phyloP scores from a whole-genome alignment of 2,113 vertebrate species.

The Vulpes ferrilata region DNA sequence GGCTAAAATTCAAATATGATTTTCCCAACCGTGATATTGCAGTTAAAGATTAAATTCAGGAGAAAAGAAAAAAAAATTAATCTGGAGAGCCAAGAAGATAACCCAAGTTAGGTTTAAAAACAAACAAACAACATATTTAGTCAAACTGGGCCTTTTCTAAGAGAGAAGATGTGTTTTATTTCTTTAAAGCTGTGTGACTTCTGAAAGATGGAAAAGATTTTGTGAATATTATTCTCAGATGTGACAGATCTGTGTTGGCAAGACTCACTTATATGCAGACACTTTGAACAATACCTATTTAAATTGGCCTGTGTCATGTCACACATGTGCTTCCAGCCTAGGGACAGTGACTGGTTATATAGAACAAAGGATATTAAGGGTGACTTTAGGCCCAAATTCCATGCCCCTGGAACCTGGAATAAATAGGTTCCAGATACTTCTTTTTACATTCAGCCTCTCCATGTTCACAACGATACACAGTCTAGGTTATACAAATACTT shows the following conservation, averaged over 20 bases:
- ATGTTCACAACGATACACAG: not conserved
- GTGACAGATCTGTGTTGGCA: constrained; percentile 27
- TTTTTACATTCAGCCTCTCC: constrained; percentile 51
- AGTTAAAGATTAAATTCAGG: constrained; percentile 63
- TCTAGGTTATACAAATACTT: not conserved
- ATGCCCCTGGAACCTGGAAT: constrained; percentile 60
- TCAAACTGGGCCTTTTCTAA: constrained; percentile 51
- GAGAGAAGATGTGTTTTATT: constrained; percentile 33
- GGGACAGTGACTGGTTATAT: constrained; percentile 33
- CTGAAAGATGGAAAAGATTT: constrained; percentile 76
- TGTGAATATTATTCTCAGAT: constrained; percentile 76
- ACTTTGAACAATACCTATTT: constrained; percentile 54
- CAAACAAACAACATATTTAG: constrained; percentile 43
- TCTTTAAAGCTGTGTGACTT: constrained; percentile 47
- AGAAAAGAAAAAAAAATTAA: not conserved
- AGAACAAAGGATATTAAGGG: constrained; percentile 48
- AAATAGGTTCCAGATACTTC: constrained; percentile 75
- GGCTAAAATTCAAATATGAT: constrained; percentile 38
- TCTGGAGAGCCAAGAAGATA: constrained; percentile 28
- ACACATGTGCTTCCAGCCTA: constrained; percentile 27
- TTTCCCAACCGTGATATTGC: constrained; percentile 35
- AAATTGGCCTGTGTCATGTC: constrained; percentile 3
- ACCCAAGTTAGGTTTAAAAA: constrained; percentile 29
- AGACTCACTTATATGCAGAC: not conserved
- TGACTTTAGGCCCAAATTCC: constrained; percentile 61